A percentile compares a stretch with the other conserved stretches of the same genome.
These are phyloP conservation scores for Lypha dubia DNA, from an alignment of 2,888 invertebrate species.

Conservation along the genomic window DNA sequence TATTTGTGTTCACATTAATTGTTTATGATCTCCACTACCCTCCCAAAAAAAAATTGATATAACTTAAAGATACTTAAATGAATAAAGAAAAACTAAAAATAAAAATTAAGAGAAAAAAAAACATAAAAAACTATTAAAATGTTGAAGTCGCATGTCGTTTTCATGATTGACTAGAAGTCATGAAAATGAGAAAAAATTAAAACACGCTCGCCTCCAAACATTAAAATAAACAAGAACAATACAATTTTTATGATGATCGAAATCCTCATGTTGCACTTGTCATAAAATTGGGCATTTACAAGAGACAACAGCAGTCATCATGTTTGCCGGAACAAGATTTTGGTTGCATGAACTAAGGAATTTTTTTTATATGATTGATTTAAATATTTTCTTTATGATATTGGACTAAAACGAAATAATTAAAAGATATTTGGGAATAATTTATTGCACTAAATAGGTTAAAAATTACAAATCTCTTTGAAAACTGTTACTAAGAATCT, in stretches of 20 bases:
- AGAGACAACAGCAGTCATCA: conserved; percentile 34
- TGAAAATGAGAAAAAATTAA: conserved; percentile 42
- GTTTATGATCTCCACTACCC: conserved; percentile 45
- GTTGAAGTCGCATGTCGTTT: conserved; percentile 52
- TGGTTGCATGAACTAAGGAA: background rate
- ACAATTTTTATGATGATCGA: conserved; percentile 66
- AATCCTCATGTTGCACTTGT: conserved; percentile 72
- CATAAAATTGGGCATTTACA: conserved; percentile 72
- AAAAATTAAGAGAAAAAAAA: background rate
- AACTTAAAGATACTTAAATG: background rate
- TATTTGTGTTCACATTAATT: conserved; percentile 61
- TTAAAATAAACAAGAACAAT: conserved; percentile 23
- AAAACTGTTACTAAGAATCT: conserved; percentile 1
- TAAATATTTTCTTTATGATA: background rate
- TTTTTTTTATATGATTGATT: background rate
- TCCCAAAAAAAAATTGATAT: conserved; percentile 38
- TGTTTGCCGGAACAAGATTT: conserved; percentile 35
- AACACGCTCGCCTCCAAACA: conserved; percentile 45
- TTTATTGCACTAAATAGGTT: background rate
- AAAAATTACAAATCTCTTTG: background rate
- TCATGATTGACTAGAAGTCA: conserved; percentile 69
- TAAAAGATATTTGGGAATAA: background rate
- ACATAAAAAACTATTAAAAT: conserved; percentile 34
- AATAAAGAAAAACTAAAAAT: conserved; percentile 33
- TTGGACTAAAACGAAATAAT: conserved; percentile 3